Conservation (phyloP, 2,888 invertebrate species). For the Acronicta alni region DNA sequence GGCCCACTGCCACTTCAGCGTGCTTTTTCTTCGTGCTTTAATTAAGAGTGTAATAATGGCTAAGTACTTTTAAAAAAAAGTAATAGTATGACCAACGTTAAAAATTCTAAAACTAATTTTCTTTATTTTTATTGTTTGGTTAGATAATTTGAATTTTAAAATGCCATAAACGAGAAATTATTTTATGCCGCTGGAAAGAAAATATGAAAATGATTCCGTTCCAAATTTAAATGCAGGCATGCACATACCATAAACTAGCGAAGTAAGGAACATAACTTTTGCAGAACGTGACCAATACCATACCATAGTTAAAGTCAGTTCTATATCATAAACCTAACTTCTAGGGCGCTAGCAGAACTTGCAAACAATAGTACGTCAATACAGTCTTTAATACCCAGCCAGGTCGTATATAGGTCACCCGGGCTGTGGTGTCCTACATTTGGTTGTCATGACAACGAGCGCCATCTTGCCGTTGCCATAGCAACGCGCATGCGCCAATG, state of each 20-base stretch:
- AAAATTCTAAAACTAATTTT: too few relatives aligned
- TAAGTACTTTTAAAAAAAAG: too few relatives aligned
- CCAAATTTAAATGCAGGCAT: not conserved
- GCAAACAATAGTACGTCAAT: slow-evolving; percentile 30
- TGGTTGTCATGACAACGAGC: slow-evolving; percentile 70
- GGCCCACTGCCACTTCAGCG: too few relatives aligned
- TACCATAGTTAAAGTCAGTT: not conserved
- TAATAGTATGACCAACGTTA: too few relatives aligned
- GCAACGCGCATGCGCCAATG: slow-evolving; percentile 71
- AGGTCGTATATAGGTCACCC: slow-evolving; percentile 50
- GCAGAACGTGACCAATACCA: not conserved
- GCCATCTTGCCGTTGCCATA: slow-evolving; percentile 76
- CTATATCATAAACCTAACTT: not conserved
- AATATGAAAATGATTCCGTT: not conserved
- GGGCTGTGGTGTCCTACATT: slow-evolving; percentile 53
- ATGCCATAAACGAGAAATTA: not conserved
- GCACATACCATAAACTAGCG: not conserved
- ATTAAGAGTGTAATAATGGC: too few relatives aligned
- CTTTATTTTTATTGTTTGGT: too few relatives aligned
- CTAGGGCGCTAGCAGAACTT: slow-evolving; percentile 4
- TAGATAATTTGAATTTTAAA: too few relatives aligned
- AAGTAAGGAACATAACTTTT: not conserved
- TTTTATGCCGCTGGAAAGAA: not conserved
- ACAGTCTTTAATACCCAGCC: slow-evolving; percentile 19
- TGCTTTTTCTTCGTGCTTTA: too few relatives aligned